Percentiles rank a stretch among this genome's conserved stretches.
Conservation (phyloP, 92 coral and sea anemone genomes). For the Epizoanthus stellaris region DNA sequence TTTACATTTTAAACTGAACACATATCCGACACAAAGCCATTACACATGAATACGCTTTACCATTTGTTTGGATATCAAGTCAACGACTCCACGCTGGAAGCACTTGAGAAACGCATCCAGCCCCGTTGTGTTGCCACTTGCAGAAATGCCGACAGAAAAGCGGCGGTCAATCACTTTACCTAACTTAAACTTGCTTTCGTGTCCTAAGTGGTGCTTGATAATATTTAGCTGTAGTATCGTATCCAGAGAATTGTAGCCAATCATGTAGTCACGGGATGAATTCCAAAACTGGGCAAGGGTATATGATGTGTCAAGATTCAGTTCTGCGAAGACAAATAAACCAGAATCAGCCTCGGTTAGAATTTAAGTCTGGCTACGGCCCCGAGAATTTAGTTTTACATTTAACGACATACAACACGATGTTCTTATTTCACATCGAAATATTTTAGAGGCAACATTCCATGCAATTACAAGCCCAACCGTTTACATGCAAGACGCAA, state of each 20-base stretch:
- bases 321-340: slow-evolving; percentile 34
- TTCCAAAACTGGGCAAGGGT: not conserved
- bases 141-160: slow-evolving; percentile 55
- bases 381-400: too few relatives aligned
- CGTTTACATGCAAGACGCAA: too few relatives aligned
- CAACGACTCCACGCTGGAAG: slow-evolving; percentile 49
- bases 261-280: slow-evolving; percentile 33
- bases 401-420: too few relatives aligned
- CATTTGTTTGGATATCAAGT: slow-evolving; percentile 33
- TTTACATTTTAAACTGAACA: too few relatives aligned
- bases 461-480: too few relatives aligned
- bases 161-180: slow-evolving; percentile 57
- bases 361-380: too few relatives aligned
- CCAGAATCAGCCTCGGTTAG: too few relatives aligned
- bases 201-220: not conserved
- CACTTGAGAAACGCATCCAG: slow-evolving; percentile 46
- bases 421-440: too few relatives aligned
- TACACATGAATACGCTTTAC: slow-evolving; percentile 15
- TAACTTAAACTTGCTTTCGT: slow-evolving; percentile 39
- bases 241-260: slow-evolving; percentile 54
- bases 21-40: too few relatives aligned
- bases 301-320: not conserved
- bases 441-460: too few relatives aligned
- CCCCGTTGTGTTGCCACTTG: slow-evolving; percentile 50
- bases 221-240: slow-evolving; percentile 36